These are phyloP conservation scores for Protobothrops flavoviridis DNA, from an alignment of 2,113 vertebrate species.

Conservation along the genomic window DNA sequence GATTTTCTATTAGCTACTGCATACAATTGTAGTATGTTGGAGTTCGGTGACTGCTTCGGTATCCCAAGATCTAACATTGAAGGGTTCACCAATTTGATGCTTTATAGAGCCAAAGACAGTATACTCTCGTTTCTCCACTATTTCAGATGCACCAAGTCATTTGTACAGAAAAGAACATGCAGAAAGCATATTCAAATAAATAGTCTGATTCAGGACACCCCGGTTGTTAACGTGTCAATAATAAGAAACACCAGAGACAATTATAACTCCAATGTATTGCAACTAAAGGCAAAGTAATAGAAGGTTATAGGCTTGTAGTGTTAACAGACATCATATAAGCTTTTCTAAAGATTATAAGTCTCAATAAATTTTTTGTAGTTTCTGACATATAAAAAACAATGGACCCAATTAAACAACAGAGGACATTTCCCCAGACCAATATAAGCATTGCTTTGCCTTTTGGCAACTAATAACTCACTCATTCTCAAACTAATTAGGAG, in stretches of 20 bases:
- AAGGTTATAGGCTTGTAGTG: background rate
- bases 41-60: background rate
- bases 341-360: no score
- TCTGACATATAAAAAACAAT: background rate
- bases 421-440: background rate
- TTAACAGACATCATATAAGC: background rate
- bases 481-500: background rate
- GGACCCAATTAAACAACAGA: background rate
- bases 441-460: background rate
- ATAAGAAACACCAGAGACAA: background rate
- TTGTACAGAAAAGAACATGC: background rate
- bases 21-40: background rate
- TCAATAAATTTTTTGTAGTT: background rate
- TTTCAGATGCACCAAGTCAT: background rate
- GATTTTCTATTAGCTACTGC: background rate
- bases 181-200: background rate
- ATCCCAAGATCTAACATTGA: background rate
- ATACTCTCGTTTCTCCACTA: background rate
- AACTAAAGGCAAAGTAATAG: background rate
- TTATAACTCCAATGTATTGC: background rate
- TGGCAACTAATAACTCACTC: background rate
- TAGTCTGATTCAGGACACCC: background rate
- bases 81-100: background rate
- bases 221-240: background rate
- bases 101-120: background rate